These are phyloP conservation scores for Actinernus sp. DNA, from an alignment of 92 coral and sea anemone genomes.

Conservation along the genomic window DNA sequence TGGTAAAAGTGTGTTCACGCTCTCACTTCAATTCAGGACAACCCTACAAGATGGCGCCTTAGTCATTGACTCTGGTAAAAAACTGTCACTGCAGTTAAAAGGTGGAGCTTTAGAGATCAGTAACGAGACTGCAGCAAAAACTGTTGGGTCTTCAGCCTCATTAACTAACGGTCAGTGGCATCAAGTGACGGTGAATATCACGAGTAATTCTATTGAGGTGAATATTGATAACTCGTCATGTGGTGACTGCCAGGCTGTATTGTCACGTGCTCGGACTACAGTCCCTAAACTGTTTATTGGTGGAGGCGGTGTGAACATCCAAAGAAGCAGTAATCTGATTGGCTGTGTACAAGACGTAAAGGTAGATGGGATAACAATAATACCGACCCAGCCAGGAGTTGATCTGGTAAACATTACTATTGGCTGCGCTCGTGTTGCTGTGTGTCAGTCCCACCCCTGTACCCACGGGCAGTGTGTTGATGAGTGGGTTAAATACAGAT, in stretches of 20 bases:
- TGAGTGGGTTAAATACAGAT: constrained; percentile 79
- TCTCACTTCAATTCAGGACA: constrained; percentile 90
- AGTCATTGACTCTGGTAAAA: constrained; percentile 55
- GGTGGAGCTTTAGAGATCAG: constrained; percentile 33
- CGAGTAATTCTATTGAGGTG: constrained; percentile 24
- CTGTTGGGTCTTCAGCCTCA: constrained; percentile 53
- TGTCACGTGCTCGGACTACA: constrained; percentile 15
- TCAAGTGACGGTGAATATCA: constrained; percentile 56
- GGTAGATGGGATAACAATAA: constrained; percentile 55
- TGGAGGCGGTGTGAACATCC: constrained; percentile 19
- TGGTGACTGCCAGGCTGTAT: constrained; percentile 21
- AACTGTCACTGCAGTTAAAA: constrained; percentile 57
- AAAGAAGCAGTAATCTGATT: constrained; percentile 47
- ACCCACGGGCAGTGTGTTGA: constrained; percentile 84
- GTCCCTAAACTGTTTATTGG: constrained; percentile 69
- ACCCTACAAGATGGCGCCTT: constrained; percentile 69
- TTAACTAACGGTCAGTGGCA: constrained; percentile 71
- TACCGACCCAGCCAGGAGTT: constrained; percentile 68
- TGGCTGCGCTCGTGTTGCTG: constrained; percentile 81
- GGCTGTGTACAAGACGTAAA: constrained; percentile 89
- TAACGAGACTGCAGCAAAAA: constrained; percentile 20
- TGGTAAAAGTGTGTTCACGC: constrained; percentile 16
- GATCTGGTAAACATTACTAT: constrained; percentile 23
- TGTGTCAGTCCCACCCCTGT: constrained; percentile 88
- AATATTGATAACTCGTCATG: constrained; percentile 79